A percentile compares a stretch with the other conserved stretches of the same genome.
These are phyloP conservation scores for Otolemur garnettii DNA, from an alignment of 2,113 vertebrate species.

Conservation along the genomic window DNA sequence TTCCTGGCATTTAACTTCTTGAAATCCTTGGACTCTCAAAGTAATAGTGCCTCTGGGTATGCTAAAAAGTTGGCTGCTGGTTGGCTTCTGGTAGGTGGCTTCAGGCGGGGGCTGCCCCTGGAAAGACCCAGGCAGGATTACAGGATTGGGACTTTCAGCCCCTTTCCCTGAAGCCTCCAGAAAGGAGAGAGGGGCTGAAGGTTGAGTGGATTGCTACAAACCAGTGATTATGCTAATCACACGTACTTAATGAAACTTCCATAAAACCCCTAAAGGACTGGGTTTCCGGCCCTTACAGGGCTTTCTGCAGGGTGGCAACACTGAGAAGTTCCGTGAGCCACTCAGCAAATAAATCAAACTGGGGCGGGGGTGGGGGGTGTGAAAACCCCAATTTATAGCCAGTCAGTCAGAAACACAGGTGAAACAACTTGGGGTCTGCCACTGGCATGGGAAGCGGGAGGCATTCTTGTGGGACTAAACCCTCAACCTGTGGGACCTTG, in stretches of 20 bases:
- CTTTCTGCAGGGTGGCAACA: not conserved
- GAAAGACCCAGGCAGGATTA: not conserved
- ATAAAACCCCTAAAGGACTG: not conserved
- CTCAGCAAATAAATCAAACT: not conserved
- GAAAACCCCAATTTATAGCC: too few species aligned
- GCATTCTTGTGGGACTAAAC: not conserved
- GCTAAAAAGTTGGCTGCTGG: not conserved
- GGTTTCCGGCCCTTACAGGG: not conserved
- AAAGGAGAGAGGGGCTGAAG: not conserved
- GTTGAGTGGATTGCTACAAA: not conserved
- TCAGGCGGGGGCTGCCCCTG: not conserved
- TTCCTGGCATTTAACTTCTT: too few species aligned
- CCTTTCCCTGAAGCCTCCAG: not conserved
- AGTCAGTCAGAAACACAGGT: too few species aligned
- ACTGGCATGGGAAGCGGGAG: not conserved
- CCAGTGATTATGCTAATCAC: not conserved
- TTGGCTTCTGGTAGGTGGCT: not conserved
- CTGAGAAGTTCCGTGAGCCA: not conserved
- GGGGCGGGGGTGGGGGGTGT: too few species aligned
- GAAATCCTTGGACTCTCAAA: not conserved
- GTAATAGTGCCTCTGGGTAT: not conserved
- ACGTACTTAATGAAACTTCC: not conserved
- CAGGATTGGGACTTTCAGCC: not conserved
- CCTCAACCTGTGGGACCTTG: not conserved
- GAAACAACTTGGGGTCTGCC: not conserved